Evolutionary conservation across 2,888 invertebrate genomes (phyloP).

Genomic region (Plebejus anna): DNA sequence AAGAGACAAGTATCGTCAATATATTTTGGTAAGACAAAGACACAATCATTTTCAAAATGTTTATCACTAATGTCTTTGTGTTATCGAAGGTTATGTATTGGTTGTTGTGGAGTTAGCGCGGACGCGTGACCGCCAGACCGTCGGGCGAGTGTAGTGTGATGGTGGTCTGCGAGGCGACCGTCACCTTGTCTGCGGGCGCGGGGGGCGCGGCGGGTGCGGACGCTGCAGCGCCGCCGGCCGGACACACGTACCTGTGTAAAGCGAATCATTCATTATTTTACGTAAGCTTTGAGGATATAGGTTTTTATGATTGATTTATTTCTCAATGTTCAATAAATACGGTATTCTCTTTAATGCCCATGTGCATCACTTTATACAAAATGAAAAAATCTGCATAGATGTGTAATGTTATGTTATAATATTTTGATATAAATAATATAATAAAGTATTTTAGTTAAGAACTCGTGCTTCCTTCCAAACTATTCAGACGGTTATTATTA

Average conservation of each 20-base stretch:
- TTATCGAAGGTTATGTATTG: not conserved
- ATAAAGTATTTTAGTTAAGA: no score
- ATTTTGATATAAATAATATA: no score
- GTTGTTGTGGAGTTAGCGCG: slow-evolving; percentile 47
- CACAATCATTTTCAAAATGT: not conserved
- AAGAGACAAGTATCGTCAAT: not conserved
- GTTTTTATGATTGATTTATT: no score
- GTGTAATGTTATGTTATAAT: no score
- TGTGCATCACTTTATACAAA: no score
- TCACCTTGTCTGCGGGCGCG: slow-evolving; percentile 42
- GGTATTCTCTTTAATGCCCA: no score
- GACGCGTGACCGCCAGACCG: slow-evolving; percentile 47
- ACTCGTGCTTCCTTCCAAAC: no score
- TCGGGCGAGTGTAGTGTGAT: slow-evolving; percentile 69
- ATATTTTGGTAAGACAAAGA: not conserved
- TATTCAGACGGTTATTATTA: no score
- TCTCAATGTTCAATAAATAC: no score
- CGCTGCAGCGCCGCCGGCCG: slow-evolving; percentile 43
- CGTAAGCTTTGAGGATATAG: no score
- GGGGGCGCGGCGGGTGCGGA: slow-evolving; percentile 32
- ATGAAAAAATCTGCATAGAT: no score
- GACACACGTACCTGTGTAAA: not conserved
- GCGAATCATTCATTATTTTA: not conserved
- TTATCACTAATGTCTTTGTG: not conserved
- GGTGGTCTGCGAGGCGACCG: slow-evolving; percentile 67